Evolutionary conservation across 1,140 invertebrate species (phyloP), one percentile per base, ranked within the genome.

Genomic region (Drosophila pandora): DNA sequence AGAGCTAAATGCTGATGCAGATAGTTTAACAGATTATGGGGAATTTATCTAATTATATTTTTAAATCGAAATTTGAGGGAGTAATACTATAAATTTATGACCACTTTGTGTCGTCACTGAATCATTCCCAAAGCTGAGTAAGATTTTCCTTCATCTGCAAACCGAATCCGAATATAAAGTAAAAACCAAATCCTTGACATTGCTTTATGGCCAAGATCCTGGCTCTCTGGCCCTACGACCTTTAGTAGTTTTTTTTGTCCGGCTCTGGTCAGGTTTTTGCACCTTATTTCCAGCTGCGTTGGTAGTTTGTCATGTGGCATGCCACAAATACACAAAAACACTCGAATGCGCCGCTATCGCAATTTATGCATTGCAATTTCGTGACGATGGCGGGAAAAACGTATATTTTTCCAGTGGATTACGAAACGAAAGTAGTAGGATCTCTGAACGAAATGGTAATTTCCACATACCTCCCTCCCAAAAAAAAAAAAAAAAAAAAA

Each of bases 311-410:
- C 83, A 88, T 77, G 61, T 52, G 59, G 67, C 67, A 60, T 65
- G 61, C 67, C n/a, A 70, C 39, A 48, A 45, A 60, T 67, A 63
- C 47, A 21, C 12, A 43, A 21, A 72, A 32, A 56, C 60, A 54
- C 50, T 72, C 17, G 49, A 63, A 39, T 41, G 53, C 41, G 37
- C 1, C 12, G 8, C 23, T 21, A 69, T 41, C 13, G 39, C 39
- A 83, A 77, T 83, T 78, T 87, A 82, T 82, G 76, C 70, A 68
- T 54, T 88, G 73, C 62, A 84, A 83, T 87, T 82, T 79, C 48
- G 59, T 47, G 59, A 50, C 67, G 45, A 53, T 32, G 56, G 21
- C 2, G 28, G 37, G 13, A 12, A 5, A 30, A 54, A 63, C 55
- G 65, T 64, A 23, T 43, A 58, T 32, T 63, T 60, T 49, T 39